These are phyloP conservation scores for Piaya cayana DNA, from an alignment of 2,113 vertebrate genomes.

Conservation along the genomic window DNA sequence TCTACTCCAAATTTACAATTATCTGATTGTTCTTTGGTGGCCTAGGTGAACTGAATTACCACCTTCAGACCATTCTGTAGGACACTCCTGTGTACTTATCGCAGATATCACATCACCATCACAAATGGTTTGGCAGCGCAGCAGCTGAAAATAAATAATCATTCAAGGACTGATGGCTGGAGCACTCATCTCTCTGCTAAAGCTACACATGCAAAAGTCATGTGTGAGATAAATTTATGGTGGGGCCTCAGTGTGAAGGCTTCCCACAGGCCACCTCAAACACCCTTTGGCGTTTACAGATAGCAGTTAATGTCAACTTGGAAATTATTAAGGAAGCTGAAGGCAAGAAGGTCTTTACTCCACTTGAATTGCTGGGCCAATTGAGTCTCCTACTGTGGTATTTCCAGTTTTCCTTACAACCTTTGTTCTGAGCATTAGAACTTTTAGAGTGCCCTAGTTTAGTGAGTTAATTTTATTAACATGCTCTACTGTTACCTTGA, in stretches of 20 bases:
- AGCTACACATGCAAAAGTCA: not conserved
- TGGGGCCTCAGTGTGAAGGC: not conserved
- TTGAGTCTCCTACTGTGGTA: not conserved
- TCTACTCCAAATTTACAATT: slow-evolving; percentile 50
- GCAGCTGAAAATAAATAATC: not conserved
- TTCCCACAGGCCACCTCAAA: not conserved
- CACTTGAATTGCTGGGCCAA: not conserved
- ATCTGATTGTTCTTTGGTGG: slow-evolving; percentile 42
- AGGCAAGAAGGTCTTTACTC: not conserved
- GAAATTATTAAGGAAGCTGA: not conserved
- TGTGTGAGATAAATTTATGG: not conserved
- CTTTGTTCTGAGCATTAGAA: not conserved
- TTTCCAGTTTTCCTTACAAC: not conserved
- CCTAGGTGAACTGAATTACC: slow-evolving; percentile 34
- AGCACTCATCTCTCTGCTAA: not conserved
- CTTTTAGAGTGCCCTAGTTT: not conserved
- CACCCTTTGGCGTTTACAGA: not conserved
- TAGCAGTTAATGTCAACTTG: not conserved
- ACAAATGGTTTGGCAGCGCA: not conserved
- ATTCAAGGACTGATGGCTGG: not conserved
- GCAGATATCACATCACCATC: not conserved
- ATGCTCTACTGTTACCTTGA: not conserved
- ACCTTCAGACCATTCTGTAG: not conserved
- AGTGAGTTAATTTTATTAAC: not conserved
- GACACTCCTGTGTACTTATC: not conserved